Percentiles rank a stretch among this genome's conserved stretches.
These are phyloP conservation scores for Triops longicaudatus DNA, from an alignment of 1,140 invertebrate species.

Conservation along the genomic window DNA sequence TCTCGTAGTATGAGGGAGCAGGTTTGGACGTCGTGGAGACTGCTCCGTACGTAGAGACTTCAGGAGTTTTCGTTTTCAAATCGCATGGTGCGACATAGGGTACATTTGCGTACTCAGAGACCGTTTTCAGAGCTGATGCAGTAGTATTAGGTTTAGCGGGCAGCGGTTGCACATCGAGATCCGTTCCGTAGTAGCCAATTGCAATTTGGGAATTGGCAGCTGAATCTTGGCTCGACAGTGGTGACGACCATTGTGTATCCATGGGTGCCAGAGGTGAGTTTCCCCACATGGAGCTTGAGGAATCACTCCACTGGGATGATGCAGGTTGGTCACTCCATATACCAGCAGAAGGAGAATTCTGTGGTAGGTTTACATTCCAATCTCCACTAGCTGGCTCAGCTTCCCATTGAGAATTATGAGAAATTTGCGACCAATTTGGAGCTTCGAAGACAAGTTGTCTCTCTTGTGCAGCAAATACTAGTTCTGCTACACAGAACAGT, in stretches of 20 bases:
- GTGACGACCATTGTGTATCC: not conserved
- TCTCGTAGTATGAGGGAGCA: too few species aligned
- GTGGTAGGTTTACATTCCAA: not conserved
- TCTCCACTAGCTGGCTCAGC: not conserved
- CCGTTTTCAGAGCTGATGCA: not conserved
- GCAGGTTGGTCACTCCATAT: not conserved
- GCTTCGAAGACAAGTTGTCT: not conserved
- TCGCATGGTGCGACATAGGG: not conserved
- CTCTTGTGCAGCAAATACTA: not conserved
- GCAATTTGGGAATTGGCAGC: not conserved
- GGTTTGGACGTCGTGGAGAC: not conserved
- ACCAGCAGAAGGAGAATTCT: not conserved
- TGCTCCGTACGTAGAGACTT: not conserved
- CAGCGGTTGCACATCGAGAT: not conserved
- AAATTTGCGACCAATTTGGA: not conserved
- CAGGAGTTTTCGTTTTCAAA: not conserved
- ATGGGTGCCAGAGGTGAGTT: not conserved
- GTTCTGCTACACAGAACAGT: not conserved
- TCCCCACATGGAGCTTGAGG: not conserved
- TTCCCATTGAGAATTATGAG: not conserved
- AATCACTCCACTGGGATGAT: not conserved
- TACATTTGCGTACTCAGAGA: not conserved
- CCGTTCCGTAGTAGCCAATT: not conserved
- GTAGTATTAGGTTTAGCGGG: not conserved
- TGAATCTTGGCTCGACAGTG: not conserved